Evolutionary conservation across 2,113 vertebrate species (phyloP), one percentile per base, ranked within the genome.

Genomic region (Sitta europaea): DNA sequence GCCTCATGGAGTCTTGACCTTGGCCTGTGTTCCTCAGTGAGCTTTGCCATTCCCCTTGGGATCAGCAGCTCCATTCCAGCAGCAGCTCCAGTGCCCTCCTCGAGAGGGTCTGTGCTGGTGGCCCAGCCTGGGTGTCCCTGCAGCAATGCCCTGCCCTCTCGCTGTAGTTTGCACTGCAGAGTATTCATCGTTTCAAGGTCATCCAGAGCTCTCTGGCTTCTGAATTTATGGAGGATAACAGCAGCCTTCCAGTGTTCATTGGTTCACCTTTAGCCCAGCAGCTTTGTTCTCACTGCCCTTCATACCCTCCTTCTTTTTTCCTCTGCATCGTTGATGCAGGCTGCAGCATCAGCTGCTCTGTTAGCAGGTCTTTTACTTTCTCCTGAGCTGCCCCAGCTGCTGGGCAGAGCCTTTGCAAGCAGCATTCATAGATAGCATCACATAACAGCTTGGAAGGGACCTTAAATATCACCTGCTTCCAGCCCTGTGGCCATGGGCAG

Each of bases 151-250:
- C 53, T 63, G 55, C 42, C 33, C 51, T 51, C 36, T 51, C 0
- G 0, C 40, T 70, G 54, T 31, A 6, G 18, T 54, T 54, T 66
- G 68, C 40, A 11, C 80, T 73, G 58, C 45, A 40, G 38, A 84
- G 27, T 1, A 0, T 25, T 65, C 16, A 24, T 54, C 0, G 0
- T 66, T 86, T 58, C 1, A 9, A 86, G 83, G n/a, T 80, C 8
- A 2, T 11, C 25, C 53, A 6, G 3, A 91, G 31, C n/a, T 31
- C 58, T 70, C 50, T 5, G 11, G 8, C 43, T 73, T 38, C 4
- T 6, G 8, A 33, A 36, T n/a, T 65, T 21, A 9, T 62, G 31
- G 53, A 47, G 20, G 9, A 2, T 22, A 68, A 22, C 61, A 87
- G 66, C 45, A 73, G 20, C 1, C 1, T 57, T 71, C 33, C 61